Evolutionary conservation across 2,888 invertebrate species (phyloP).

Genomic region (Caenorhabditis japonica): DNA sequence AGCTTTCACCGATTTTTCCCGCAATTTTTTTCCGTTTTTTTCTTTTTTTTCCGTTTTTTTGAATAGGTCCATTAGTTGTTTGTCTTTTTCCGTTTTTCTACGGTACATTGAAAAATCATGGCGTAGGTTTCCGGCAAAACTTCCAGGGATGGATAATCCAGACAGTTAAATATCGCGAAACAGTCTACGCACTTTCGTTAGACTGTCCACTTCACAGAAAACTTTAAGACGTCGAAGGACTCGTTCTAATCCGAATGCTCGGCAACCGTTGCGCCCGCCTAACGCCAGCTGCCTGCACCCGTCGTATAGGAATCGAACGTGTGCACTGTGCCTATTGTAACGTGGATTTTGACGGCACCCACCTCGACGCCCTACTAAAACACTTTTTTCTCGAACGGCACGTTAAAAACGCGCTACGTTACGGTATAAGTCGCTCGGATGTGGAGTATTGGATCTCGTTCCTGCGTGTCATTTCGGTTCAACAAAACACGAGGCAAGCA

Average conservation of each 20-base stretch:
- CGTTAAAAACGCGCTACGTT: constrained; percentile 1
- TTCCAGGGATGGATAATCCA: no score
- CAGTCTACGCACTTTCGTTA: no score
- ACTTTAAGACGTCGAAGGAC: constrained; percentile 20
- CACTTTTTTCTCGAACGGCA: constrained; percentile 14
- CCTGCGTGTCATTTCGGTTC: background rate
- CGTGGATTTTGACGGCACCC: constrained; percentile 7
- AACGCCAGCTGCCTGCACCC: background rate
- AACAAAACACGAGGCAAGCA: background rate
- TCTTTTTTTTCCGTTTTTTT: no score
- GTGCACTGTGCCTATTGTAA: constrained; percentile 8
- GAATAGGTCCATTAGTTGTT: no score
- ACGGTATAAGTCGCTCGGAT: background rate
- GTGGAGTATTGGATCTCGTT: constrained; percentile 24
- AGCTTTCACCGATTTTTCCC: no score
- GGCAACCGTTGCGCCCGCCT: background rate
- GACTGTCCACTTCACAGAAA: no score
- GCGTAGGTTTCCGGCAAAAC: no score
- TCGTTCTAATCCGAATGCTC: constrained; percentile 2
- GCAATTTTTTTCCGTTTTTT: no score
- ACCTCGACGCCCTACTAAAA: background rate
- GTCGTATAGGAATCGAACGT: constrained; percentile 20
- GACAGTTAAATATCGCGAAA: no score
- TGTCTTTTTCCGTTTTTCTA: no score
- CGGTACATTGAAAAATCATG: no score